Base-by-base conservation (phyloP, 1,140 invertebrate species). In the Drosophila santomea region DNA sequence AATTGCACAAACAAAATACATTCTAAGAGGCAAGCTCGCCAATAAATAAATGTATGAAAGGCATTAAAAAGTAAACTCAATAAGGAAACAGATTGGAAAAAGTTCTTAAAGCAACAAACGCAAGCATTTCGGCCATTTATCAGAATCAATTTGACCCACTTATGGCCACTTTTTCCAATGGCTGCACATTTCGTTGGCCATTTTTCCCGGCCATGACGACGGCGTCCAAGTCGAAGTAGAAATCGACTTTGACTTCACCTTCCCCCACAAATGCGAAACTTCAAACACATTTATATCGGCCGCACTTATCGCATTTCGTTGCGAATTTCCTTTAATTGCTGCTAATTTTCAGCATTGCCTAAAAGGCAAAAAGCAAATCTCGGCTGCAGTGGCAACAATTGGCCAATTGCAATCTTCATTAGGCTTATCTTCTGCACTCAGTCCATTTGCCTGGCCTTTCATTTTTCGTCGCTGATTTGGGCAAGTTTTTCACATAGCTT, bases 291-390 rank as follows among this genome's bases (percentile, higher is more conserved):
- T 72, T 78, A 83, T 88, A 88, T 88, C 76, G 60, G 48, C 44
- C 48, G 45, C 51, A 43, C 45, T 83, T 83, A 72, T 83, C 80
- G 56, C 82, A 66, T 56, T 62, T 64, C 41, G 36, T 74, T 73
- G 78, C 61, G 55, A 86, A 62, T 88, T 86, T 84, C 48, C 80
- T 75, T 89, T 89, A 88, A 88, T 88, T 88, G 84, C 80, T 56
- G 79, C 67, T 80, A 88, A 88, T 82, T 86, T 68, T 51, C 63
- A 32, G 39, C 15, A n/a, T 68, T 71, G 68, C 25, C 50, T 39
- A 44, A 55, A 41, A 57, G 23, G 14, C 25, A 38, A 51, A 50
- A 56, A 50, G 43, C 3, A 74, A 52, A 76, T 36, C 74, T 36
- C 32, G 15, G 71, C 60, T n/a, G 41, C 41, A 51, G 45, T 44